Evolutionary conservation across 2,888 invertebrate genomes (phyloP).

Genomic region (Spialia ferax): DNA sequence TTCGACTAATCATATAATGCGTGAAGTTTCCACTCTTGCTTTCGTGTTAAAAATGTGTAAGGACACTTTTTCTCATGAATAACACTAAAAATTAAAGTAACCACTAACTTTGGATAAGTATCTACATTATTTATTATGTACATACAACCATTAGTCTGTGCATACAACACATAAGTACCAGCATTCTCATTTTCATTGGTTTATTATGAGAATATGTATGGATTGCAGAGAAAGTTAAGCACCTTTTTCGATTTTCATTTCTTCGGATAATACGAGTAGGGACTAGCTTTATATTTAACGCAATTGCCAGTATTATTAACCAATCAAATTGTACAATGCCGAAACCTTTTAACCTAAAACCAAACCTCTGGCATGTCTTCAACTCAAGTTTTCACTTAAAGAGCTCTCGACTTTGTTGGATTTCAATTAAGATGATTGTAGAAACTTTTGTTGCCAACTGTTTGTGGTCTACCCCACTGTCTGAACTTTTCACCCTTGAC

Average conservation of each 20-base stretch:
- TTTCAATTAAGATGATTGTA: constrained; percentile 14
- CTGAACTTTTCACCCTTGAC: not conserved
- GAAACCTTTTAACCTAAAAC: not conserved
- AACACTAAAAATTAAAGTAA: no score
- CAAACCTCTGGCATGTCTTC: not conserved
- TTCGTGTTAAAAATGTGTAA: no score
- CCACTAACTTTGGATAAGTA: no score
- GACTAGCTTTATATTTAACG: not conserved
- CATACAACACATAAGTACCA: no score
- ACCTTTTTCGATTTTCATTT: not conserved
- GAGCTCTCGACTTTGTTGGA: not conserved
- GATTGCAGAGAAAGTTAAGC: no score
- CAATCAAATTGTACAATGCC: not conserved
- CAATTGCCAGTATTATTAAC: not conserved
- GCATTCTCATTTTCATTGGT: no score
- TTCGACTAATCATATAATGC: no score
- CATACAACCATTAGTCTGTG: no score
- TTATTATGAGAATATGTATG: no score
- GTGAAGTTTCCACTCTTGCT: no score
- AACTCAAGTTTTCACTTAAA: not conserved
- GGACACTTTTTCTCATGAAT: no score
- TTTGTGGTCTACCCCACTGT: not conserved
- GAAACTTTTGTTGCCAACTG: not conserved
- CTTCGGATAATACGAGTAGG: not conserved
- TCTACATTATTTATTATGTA: no score